Base-by-base conservation (phyloP, 2,888 invertebrate species). In the Oligia strigilis region DNA sequence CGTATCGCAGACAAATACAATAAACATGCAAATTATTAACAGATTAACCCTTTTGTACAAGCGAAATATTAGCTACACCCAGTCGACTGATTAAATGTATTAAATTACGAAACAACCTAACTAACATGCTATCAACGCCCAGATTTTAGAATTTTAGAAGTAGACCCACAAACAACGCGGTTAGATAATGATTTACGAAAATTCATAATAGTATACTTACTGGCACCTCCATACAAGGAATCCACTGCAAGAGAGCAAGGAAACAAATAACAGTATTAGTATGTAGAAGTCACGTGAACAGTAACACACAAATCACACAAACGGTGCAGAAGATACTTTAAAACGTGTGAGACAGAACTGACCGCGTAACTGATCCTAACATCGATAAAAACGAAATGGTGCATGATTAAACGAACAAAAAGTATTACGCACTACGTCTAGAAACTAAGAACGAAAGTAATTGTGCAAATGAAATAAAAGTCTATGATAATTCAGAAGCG, bases 181-280 rank as follows among this genome's bases (percentile, higher is more conserved):
- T 82, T 86, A 84, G 29, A 23, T 87, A 89, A 66, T 72, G 64
- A 58, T 83, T 80, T 80, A 79, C 75, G 69, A 60, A 79, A 75
- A 87, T 80, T 78, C 60, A 82, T 85, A 79, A 74, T 80, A 64
- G 69, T 87, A 90, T 95, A 98, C 98, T 98, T 97, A 98, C 98
- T 98, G 95, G 98, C 97, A 95, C 98, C 98, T 97, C 98, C 98
- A 97, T 98, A 98, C 93, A 98, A 97, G 92, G 98, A 98, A 97
- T 98, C 98, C 97, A 98, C 98, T 98, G 97, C 90, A 95, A 94
- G 94, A 88, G 88, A 89, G 94, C 94, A 94, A 91, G 93, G 93
- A 94, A 94, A 93, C 92, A 96, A 96, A 93, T 74, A 91, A 74
- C 55, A 91, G 90, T 83, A 94, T 97, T 97, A 97, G 96, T 97